phyloP scores from a whole-genome alignment of 2,113 vertebrate genomes.

The Synodontis membranacea region DNA sequence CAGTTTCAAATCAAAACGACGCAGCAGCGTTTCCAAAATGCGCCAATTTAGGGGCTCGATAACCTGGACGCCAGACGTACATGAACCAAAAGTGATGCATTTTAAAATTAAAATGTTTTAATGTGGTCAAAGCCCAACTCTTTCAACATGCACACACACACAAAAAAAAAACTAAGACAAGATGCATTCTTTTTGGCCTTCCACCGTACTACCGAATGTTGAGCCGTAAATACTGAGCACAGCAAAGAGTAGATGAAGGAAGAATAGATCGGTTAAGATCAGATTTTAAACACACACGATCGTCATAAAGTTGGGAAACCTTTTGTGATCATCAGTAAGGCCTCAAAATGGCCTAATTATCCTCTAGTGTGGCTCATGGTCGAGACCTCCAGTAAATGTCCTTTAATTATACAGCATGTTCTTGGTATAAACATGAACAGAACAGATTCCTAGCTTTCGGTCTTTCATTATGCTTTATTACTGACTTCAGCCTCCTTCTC shows the following conservation, averaged over 20 bases:
- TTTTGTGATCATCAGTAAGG: neutral
- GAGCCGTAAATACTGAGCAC: neutral
- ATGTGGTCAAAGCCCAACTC: neutral
- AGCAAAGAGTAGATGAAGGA: neutral
- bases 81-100: too few species aligned
- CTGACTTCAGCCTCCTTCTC: neutral
- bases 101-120: too few species aligned
- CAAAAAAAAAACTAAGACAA: neutral
- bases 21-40: too few species aligned
- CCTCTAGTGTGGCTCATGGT: neutral
- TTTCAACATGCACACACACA: neutral
- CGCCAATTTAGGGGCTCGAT: too few species aligned
- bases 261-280: neutral
- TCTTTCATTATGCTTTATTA: conserved; percentile 1
- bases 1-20: too few species aligned
- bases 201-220: neutral
- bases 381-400: too few species aligned
- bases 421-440: neutral
- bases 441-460: neutral
- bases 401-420: neutral
- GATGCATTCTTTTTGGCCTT: neutral
- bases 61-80: too few species aligned
- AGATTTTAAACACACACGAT: neutral
- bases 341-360: neutral
- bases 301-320: neutral